phyloP scores from a whole-genome alignment of 1,140 invertebrate species.

The Drosophila fuyamai region DNA sequence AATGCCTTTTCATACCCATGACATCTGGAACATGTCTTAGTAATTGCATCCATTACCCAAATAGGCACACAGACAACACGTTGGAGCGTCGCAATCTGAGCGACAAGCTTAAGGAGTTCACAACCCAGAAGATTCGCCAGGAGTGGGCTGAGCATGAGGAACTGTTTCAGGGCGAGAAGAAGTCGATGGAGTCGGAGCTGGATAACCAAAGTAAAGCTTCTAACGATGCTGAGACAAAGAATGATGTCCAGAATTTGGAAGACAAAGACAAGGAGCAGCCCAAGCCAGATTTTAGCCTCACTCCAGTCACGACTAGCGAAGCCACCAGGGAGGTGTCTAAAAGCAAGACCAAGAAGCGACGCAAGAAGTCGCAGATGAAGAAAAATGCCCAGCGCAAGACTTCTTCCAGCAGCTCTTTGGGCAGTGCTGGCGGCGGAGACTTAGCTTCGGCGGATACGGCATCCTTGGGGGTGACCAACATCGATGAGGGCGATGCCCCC shows the following conservation, averaged over 20 bases:
- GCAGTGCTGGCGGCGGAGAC: slow-evolving; percentile 65
- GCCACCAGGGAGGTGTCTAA: slow-evolving; percentile 79
- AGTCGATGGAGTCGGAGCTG: slow-evolving; percentile 49
- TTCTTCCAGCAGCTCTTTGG: slow-evolving; percentile 85
- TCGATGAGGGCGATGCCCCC: slow-evolving; percentile 64
- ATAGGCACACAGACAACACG: slow-evolving; percentile 79
- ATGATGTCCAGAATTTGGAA: slow-evolving; percentile 35
- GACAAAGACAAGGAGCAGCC: slow-evolving; percentile 10
- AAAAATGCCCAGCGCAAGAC: slow-evolving; percentile 90
- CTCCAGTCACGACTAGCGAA: slow-evolving; percentile 55
- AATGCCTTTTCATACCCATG: neutral
- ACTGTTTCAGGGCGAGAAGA: slow-evolving; percentile 72
- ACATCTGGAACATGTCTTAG: neutral
- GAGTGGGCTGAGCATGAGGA: slow-evolving; percentile 84
- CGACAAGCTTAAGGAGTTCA: slow-evolving; percentile 75
- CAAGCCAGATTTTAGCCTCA: slow-evolving; percentile 48
- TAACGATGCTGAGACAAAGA: slow-evolving; percentile 10
- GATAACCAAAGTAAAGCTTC: slow-evolving; percentile 26
- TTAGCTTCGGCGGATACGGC: slow-evolving; percentile 43
- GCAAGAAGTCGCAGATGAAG: slow-evolving; percentile 91
- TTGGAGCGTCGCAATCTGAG: slow-evolving; percentile 74
- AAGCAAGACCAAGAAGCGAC: slow-evolving; percentile 90
- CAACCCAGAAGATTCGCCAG: slow-evolving; percentile 82
- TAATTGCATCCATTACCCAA: neutral
- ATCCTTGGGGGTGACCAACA: slow-evolving; percentile 65